These are phyloP conservation scores for Conchocele bisecta DNA, from an alignment of 2,888 invertebrate genomes.

Conservation along the genomic window DNA sequence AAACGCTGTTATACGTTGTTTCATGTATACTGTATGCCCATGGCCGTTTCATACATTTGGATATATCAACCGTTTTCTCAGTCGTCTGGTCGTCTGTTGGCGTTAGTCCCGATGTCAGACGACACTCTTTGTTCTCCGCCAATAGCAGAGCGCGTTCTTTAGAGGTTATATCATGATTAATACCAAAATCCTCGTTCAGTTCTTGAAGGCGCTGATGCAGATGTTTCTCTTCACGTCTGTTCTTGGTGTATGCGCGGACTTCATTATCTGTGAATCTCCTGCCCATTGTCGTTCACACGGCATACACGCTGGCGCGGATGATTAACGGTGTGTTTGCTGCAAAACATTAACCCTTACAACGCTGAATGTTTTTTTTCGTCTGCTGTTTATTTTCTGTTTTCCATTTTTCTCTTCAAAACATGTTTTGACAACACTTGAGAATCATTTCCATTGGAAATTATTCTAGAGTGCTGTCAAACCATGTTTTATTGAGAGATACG, in stretches of 20 bases:
- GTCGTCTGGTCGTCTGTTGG: slow-evolving; percentile 19
- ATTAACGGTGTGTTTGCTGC: too few relatives aligned
- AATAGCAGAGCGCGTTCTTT: slow-evolving; percentile 53
- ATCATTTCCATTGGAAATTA: too few relatives aligned
- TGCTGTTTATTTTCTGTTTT: too few relatives aligned
- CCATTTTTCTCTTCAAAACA: too few relatives aligned
- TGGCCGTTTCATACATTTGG: slow-evolving; percentile 53
- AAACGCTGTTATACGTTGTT: slow-evolving; percentile 64
- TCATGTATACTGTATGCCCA: slow-evolving; percentile 66
- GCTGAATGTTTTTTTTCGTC: too few relatives aligned
- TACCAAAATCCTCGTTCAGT: slow-evolving; percentile 47
- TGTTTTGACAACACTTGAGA: too few relatives aligned
- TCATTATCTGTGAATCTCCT: slow-evolving; percentile 62
- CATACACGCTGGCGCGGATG: too few relatives aligned
- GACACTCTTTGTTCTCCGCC: slow-evolving; percentile 43
- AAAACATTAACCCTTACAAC: too few relatives aligned
- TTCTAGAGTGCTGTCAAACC: too few relatives aligned
- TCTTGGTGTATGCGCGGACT: slow-evolving; percentile 61
- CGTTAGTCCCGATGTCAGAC: slow-evolving; percentile 58
- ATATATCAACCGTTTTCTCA: slow-evolving; percentile 25
- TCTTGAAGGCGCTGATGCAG: slow-evolving; percentile 45
- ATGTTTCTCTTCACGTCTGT: slow-evolving; percentile 59
- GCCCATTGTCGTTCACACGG: too few relatives aligned
- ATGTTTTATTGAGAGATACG: too few relatives aligned
- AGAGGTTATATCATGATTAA: slow-evolving; percentile 41